phyloP scores from a whole-genome alignment of 2,113 vertebrate species.

The Pterocles orientalis region DNA sequence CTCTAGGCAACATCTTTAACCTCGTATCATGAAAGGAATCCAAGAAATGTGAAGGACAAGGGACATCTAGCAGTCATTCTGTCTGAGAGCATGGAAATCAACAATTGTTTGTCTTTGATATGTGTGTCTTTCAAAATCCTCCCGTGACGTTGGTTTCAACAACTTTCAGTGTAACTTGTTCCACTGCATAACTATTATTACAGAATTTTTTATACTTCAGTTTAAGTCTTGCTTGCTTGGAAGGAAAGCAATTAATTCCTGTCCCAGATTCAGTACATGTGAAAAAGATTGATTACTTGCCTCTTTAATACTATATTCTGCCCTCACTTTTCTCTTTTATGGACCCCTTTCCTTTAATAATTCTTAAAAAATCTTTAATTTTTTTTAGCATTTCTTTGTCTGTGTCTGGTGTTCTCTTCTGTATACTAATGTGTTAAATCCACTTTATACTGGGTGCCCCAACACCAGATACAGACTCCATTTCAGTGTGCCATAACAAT shows the following conservation, averaged over 20 bases:
- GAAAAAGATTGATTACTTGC: neutral
- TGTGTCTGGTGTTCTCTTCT: neutral
- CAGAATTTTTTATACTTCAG: neutral
- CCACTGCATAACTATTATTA: neutral
- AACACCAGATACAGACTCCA: neutral
- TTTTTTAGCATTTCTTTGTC: neutral
- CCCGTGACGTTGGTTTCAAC: neutral
- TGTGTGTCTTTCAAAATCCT: neutral
- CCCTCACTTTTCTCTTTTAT: neutral
- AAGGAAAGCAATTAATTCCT: neutral
- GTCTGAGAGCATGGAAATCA: neutral
- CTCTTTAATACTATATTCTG: neutral
- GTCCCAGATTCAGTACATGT: neutral
- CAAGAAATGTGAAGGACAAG: neutral
- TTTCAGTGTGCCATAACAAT: neutral
- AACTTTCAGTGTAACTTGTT: neutral
- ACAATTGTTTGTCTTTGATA: neutral
- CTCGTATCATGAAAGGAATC: neutral
- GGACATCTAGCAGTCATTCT: neutral
- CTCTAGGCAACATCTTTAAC: neutral
- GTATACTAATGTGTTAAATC: neutral
- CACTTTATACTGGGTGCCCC: neutral
- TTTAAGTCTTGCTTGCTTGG: neutral
- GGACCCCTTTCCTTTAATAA: neutral
- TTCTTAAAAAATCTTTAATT: neutral